Base-by-base conservation (phyloP, 2,113 vertebrate genomes). In the Motacilla alba region DNA sequence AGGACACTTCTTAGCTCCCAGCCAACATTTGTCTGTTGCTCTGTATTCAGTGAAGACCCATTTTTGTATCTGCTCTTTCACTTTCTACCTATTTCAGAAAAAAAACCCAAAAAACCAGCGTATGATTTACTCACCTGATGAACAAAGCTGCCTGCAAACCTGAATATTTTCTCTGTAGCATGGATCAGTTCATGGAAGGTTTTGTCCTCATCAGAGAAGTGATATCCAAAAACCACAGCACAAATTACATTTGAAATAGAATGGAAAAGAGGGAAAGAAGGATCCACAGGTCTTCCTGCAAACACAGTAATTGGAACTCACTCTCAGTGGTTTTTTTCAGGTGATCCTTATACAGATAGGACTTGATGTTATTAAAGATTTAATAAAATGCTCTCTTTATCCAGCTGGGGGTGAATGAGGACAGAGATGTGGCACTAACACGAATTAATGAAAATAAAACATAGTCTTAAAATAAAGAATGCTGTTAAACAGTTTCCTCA, bases 211-310 rank as follows among this genome's bases (percentile, higher is more conserved):
- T 62, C 87, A 78, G 95, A 88, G 78, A 97, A 97, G 63, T 58
- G 75, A 80, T 77, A 92, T 67, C 97, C 94, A 67, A 97, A 97
- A 67, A 97, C 80, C 8, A 98, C 37, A 64, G 79, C 85, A 92
- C 90, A 94, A 43, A 87, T 98, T 31, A 97, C 96, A 70, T 96
- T 97, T 67, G 95, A 89, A 12, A 89, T 94, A 58, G 96, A 70
- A 69, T 91, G 95, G 70, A 97, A 89, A 44, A 97, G 94, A 64
- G 59, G 50, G 21, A 87, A 79, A 31, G 64, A 91, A 53, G 96
- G 96, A 77, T 97, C 73, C 56, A 97, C 91, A 37, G 97, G 89
- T 87, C 64, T 92, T 35, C 96, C 96, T 98, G 87, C 72, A 91
- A 70, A 88, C 56, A 87, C 44, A 92, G 37, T 75, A 83, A 83